These are phyloP conservation scores for Neotoma lepida DNA, from an alignment of 2,113 vertebrate genomes.

Conservation along the genomic window DNA sequence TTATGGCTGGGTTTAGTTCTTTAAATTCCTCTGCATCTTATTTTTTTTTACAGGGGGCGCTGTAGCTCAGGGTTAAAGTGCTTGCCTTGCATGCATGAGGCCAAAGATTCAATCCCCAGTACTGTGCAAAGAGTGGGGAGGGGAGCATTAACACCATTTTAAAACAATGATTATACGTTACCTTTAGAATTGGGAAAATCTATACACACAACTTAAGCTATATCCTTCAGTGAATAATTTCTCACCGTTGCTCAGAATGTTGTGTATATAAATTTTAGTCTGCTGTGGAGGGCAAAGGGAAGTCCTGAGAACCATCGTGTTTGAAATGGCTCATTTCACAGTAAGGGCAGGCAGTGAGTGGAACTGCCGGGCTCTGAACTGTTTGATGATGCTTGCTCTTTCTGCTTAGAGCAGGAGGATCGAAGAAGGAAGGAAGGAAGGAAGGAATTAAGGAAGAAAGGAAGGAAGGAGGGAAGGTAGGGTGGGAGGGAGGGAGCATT, in stretches of 20 bases:
- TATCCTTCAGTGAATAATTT: conserved; percentile 20
- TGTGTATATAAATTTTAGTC: not conserved
- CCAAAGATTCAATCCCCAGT: not conserved
- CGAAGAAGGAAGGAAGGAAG: not conserved
- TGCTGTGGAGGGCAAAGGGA: not conserved
- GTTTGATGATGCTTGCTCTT: not conserved
- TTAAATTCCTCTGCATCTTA: conserved; percentile 43
- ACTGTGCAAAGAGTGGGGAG: not conserved
- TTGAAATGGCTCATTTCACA: not conserved
- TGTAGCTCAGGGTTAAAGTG: not conserved
- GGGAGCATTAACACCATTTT: not conserved
- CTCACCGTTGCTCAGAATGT: not conserved
- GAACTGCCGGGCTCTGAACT: not conserved
- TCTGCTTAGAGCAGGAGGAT: not conserved
- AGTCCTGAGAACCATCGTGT: not conserved
- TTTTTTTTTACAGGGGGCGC: not conserved
- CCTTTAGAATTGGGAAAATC: conserved; percentile 28
- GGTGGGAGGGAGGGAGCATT: not conserved
- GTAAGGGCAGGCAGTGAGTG: not conserved
- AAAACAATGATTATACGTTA: conserved; percentile 26
- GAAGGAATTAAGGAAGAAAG: not conserved
- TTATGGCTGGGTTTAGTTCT: conserved; percentile 32
- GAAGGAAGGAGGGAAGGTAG: not conserved
- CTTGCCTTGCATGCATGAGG: not conserved
- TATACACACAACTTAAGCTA: conserved; percentile 22